Conservation (phyloP, 35 echinoderm and acorn worm species). For the Apostichopus parvimensis region DNA sequence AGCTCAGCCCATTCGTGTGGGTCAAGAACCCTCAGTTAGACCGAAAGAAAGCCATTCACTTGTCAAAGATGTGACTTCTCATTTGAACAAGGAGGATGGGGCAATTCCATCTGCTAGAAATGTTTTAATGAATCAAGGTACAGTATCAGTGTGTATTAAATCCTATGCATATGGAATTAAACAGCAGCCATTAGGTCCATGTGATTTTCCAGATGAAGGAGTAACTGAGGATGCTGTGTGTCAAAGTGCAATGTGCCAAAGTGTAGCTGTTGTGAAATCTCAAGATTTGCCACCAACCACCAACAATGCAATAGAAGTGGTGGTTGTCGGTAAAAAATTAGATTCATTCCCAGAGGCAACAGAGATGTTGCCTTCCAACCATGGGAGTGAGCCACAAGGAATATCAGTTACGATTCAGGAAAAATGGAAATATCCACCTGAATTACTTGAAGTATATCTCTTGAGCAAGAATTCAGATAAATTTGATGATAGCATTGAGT, state of each 20-base stretch:
- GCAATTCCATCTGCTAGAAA: neutral
- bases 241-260: constrained; percentile 28
- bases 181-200: neutral
- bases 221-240: neutral
- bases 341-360: neutral
- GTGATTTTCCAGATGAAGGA: neutral
- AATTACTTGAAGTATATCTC: neutral
- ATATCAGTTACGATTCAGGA: neutral
- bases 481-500: neutral
- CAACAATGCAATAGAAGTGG: neutral
- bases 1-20: neutral
- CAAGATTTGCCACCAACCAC: neutral
- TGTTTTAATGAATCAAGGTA: neutral
- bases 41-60: neutral
- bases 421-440: neutral
- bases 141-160: neutral
- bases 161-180: neutral
- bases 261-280: neutral
- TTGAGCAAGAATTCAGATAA: neutral
- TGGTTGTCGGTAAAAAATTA: neutral
- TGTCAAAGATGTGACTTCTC: neutral
- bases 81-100: neutral
- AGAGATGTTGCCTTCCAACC: neutral
- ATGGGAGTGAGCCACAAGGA: neutral
- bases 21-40: neutral